These are phyloP conservation scores for Dioctria linearis DNA, from an alignment of 2,888 invertebrate species.

Conservation along the genomic window DNA sequence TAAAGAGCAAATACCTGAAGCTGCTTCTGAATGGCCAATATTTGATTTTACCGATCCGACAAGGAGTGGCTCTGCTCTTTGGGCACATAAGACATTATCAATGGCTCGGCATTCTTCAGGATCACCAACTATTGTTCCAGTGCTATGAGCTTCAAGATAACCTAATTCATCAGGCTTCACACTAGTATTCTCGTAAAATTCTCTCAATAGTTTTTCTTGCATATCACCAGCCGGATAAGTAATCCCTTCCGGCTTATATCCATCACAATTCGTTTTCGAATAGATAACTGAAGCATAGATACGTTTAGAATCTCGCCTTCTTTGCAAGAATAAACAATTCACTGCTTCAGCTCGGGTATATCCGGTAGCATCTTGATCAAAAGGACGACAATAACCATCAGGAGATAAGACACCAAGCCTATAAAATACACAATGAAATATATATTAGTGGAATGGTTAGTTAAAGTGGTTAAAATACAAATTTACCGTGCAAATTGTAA, in stretches of 20 bases:
- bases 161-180: slow-evolving; percentile 80
- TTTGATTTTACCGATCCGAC: slow-evolving; percentile 96
- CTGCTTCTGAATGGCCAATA: slow-evolving; percentile 93
- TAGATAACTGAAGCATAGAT: slow-evolving; percentile 82
- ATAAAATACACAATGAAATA: slow-evolving; percentile 2
- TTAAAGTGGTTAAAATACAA: neutral
- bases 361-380: slow-evolving; percentile 87
- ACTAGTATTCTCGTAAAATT: slow-evolving; percentile 80
- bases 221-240: slow-evolving; percentile 78
- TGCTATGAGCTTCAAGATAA: slow-evolving; percentile 91
- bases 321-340: slow-evolving; percentile 81
- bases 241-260: slow-evolving; percentile 80
- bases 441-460: neutral
- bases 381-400: slow-evolving; percentile 91
- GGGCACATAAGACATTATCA: slow-evolving; percentile 83
- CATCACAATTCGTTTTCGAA: slow-evolving; percentile 87
- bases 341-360: slow-evolving; percentile 89
- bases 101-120: slow-evolving; percentile 92
- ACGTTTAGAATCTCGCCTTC: slow-evolving; percentile 77
- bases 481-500: slow-evolving; percentile 85
- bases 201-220: slow-evolving; percentile 76
- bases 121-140: slow-evolving; percentile 88
- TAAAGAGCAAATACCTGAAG: slow-evolving; percentile 86
- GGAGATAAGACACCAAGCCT: slow-evolving; percentile 81
- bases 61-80: slow-evolving; percentile 81